Percentiles rank a stretch among this genome's conserved stretches.
Evolutionary conservation across 1,140 invertebrate genomes (phyloP).

Genomic region (Copidosoma floridanum): DNA sequence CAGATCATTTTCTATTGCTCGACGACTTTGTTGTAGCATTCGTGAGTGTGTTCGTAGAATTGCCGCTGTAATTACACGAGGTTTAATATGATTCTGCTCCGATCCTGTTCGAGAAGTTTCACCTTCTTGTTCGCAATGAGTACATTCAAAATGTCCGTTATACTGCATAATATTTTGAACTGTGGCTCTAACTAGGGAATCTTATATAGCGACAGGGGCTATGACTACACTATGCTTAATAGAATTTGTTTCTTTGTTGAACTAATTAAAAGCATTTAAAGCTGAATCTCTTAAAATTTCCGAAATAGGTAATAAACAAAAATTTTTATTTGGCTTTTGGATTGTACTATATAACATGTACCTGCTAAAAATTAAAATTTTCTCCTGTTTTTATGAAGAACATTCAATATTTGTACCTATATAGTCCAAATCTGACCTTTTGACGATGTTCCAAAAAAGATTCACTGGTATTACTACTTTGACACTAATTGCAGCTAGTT

Average conservation of each 20-base stretch:
- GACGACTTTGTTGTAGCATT: neutral
- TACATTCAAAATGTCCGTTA: constrained; percentile 1
- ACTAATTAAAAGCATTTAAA: too few species aligned
- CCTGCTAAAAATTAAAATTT: constrained; percentile 17
- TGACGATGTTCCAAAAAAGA: too few species aligned
- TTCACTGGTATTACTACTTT: too few species aligned
- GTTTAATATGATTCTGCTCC: constrained; percentile 7
- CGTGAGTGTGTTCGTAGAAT: neutral
- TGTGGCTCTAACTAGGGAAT: neutral
- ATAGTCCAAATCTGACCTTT: constrained; percentile 22
- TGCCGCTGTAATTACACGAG: neutral
- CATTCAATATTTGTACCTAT: constrained; percentile 22
- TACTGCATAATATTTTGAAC: neutral
- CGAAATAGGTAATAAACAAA: too few species aligned
- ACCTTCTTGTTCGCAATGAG: constrained; percentile 11
- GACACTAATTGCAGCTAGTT: too few species aligned
- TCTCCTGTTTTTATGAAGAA: constrained; percentile 10
- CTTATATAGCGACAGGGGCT: constrained; percentile 1
- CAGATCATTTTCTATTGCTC: neutral
- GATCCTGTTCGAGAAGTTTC: neutral
- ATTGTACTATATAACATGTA: constrained; percentile 24
- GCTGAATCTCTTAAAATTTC: too few species aligned
- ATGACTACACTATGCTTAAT: too few species aligned
- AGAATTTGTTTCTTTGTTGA: too few species aligned
- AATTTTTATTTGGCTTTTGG: too few species aligned